phyloP scores from a whole-genome alignment of 2,113 vertebrate genomes.

The Dromas ardeola region DNA sequence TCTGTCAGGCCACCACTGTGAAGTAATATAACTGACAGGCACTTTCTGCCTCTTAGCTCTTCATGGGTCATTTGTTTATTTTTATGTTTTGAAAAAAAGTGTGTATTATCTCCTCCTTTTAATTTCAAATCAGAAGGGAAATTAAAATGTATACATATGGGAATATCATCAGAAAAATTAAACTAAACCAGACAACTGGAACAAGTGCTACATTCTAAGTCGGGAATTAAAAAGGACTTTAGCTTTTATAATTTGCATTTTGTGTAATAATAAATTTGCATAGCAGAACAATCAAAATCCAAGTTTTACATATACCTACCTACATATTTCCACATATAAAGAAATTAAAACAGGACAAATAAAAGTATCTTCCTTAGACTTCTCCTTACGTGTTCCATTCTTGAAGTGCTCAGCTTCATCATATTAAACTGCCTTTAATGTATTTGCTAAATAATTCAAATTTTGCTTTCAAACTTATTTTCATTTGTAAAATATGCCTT shows the following conservation, averaged over 20 bases:
- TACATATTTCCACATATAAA: background rate
- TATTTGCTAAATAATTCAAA: background rate
- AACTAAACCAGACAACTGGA: background rate
- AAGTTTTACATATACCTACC: background rate
- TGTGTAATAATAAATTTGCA: background rate
- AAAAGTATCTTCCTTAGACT: background rate
- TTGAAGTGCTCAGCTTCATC: background rate
- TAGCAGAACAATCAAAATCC: background rate
- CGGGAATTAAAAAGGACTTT: background rate
- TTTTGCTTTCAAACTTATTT: background rate
- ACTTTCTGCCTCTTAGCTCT: slow-evolving; percentile 88
- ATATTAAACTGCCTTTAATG: background rate
- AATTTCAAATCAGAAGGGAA: slow-evolving; percentile 51
- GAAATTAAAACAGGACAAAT: background rate
- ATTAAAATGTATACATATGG: slow-evolving; percentile 15
- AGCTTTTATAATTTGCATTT: background rate
- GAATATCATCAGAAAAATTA: slow-evolving; percentile 14
- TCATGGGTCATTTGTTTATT: slow-evolving; percentile 81
- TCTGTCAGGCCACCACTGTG: slow-evolving; percentile 86
- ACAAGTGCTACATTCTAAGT: background rate
- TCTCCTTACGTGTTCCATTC: background rate
- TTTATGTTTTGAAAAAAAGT: slow-evolving; percentile 74
- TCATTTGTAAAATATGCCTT: background rate
- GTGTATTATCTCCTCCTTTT: slow-evolving; percentile 65
- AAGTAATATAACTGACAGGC: slow-evolving; percentile 92